Evolutionary conservation across 1,140 invertebrate species (phyloP).

Genomic region (Hylaeus anthracinus): DNA sequence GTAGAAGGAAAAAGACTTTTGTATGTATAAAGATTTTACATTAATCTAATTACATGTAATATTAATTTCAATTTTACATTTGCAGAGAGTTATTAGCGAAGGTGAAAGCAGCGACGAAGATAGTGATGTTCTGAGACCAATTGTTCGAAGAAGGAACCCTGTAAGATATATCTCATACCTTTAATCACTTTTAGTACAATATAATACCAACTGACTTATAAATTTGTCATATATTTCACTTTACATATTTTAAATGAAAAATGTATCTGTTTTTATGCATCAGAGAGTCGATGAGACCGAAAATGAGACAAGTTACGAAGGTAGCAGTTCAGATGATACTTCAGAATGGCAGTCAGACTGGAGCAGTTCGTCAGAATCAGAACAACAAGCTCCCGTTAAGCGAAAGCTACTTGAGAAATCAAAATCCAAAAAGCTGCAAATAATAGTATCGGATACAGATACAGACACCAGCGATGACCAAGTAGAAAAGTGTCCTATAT

Average conservation of each 20-base stretch:
- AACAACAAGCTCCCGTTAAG: conserved; percentile 33
- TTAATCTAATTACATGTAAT: background rate
- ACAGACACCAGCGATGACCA: conserved; percentile 86
- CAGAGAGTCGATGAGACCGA: conserved; percentile 71
- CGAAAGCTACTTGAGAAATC: conserved; percentile 45
- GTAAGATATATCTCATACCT: conserved; percentile 57
- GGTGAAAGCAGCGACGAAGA: conserved; percentile 75
- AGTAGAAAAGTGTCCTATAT: conserved; percentile 92
- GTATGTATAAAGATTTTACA: conserved; percentile 55
- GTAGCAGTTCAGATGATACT: conserved; percentile 53
- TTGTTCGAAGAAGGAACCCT: conserved; percentile 68
- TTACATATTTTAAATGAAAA: background rate
- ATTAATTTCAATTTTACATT: conserved; percentile 17
- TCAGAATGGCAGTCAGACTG: conserved; percentile 77
- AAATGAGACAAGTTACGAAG: conserved; percentile 70
- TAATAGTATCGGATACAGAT: conserved; percentile 57
- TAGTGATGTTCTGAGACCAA: conserved; percentile 70
- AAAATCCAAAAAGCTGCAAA: conserved; percentile 37
- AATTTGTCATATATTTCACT: too few species aligned
- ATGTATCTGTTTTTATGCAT: conserved; percentile 23
- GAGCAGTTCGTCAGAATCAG: conserved; percentile 69
- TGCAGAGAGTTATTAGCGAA: conserved; percentile 73
- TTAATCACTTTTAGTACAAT: background rate
- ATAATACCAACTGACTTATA: background rate
- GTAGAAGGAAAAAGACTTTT: conserved; percentile 65